Evolutionary conservation across 2,888 invertebrate genomes (phyloP).

Genomic region (Mayetiola destructor): DNA sequence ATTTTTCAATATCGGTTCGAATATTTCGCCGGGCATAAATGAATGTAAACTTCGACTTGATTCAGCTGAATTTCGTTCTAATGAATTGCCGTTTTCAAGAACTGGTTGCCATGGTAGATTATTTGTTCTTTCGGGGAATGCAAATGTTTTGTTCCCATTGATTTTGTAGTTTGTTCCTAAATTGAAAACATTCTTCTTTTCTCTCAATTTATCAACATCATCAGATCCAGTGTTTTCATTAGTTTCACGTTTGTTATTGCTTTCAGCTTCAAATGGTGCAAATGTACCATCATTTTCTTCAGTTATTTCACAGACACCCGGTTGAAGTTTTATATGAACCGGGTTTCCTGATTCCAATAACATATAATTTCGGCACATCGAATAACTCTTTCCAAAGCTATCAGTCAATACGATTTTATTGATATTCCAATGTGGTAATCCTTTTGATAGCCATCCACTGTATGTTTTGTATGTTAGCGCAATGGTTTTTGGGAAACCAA

Average conservation of each 20-base stretch:
- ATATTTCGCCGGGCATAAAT: constrained; percentile 32
- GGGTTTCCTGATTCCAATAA: constrained; percentile 59
- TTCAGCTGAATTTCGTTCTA: constrained; percentile 31
- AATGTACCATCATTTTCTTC: constrained; percentile 29
- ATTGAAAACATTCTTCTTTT: constrained; percentile 33
- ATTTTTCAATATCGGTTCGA: constrained; percentile 40
- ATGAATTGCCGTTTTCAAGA: constrained; percentile 36
- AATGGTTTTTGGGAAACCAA: constrained; percentile 56
- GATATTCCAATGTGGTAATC: constrained; percentile 61
- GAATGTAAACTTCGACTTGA: constrained; percentile 29
- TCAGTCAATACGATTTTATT: constrained; percentile 72
- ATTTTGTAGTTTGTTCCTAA: constrained; percentile 32
- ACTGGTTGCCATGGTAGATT: constrained; percentile 41
- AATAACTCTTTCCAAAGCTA: constrained; percentile 69
- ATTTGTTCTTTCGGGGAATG: constrained; percentile 31
- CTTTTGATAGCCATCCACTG: constrained; percentile 80
- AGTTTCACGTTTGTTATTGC: constrained; percentile 28
- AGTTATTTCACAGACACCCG: constrained; percentile 62
- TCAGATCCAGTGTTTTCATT: constrained; percentile 26
- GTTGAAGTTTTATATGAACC: constrained; percentile 55
- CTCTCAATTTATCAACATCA: constrained; percentile 29
- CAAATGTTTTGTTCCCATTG: constrained; percentile 25
- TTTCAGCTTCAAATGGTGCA: constrained; percentile 7
- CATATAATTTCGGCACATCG: constrained; percentile 63
- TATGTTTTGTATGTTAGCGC: constrained; percentile 75